Base-by-base conservation (phyloP, 2,888 invertebrate species). In the Agrilus mali region DNA sequence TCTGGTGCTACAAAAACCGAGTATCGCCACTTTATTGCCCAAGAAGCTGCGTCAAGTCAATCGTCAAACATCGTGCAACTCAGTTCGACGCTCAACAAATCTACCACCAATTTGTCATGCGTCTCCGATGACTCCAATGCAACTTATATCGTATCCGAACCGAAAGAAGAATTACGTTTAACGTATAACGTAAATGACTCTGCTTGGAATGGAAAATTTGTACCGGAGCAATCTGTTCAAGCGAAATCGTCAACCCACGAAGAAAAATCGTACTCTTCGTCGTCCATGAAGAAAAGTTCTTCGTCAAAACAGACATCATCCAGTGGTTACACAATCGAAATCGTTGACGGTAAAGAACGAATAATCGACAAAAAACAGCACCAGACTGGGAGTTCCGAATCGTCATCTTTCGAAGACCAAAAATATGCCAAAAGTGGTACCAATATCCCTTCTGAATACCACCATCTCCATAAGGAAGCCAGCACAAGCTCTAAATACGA, bases 321-420 rank as follows among this genome's bases (percentile, higher is more conserved):
- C 2, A 74, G 75, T 14, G 78, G 78, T 13, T 78, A 80, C 55
- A 74, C 75, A 27, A 73, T 80, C 38, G 80, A 81, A 65, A 73
- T 77, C 49, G 73, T 78, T 16, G 77, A 78, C 55, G 78, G 78
- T 2, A 77, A 77, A 58, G 78, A 78, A 63, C 66, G 74, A 33
- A 70, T 78, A 35, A 64, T 78, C 36, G 77, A 78, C 47, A 70
- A 70, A 52, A 72, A 75, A 41, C 73, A 71, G 39, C 72, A 75
- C 52, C 76, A 78, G 60, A 71, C 74, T 63, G 75, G 74, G 38
- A 70, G 71, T 55, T 69, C 58, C 0, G 50, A 55, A 12, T 52
- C 60, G 7, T 50, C 58, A 1, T 57, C 55, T 41, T 61, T 62
- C 40, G 72, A 72, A 48, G 77, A 78, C 63, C 68, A 67, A 35